Base-by-base conservation (phyloP, 2,113 vertebrate species). In the Myrmecobius fasciatus region DNA sequence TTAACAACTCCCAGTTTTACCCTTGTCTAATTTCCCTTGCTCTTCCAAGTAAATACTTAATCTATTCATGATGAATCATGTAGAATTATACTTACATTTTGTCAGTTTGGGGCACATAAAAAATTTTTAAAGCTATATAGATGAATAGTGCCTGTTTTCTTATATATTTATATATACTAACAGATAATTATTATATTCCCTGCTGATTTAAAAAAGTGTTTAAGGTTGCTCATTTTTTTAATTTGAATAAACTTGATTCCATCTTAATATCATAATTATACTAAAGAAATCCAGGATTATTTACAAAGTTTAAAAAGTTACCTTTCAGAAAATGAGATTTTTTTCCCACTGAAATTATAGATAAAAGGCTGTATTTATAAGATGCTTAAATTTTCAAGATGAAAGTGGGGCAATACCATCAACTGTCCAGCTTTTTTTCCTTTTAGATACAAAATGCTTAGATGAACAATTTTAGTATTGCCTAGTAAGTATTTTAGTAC, bases 61-160 rank as follows among this genome's bases (percentile, higher is more conserved):
- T 94, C 54, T 96, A 97, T 97, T 2, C 91, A 12, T 47, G 31
- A 96, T 88, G 7, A 95, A 92, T 96, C 1, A 14, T 95, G 98
- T 97, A 49, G 47, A 0, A 25, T 96, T 96, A 49, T 91, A 3
- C 91, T 95, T 92, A 54, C 1, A 0, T 0, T 91, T 96, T 96
- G 83, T 95, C 56, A 94, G 93, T 94, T 97, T 93, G 75, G 91
- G n/a, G 88, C 60, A 92, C 52, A 91, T 8, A 20, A 91, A 53
- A 52, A 89, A 96, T 90, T 95, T 88, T n/a, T 26, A 10, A 60
- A 31, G 28, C 10, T 94, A 24, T 90, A 90, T 56, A 49, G 0
- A 53, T 89, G 49, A 25, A 8, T 43, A 92, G 53, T 94, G 25
- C 0, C 0, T 89, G 47, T 94, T 94, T 95, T 96, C 83, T 90